Percentiles rank a stretch among this genome's conserved stretches.
phyloP scores from a whole-genome alignment of 2,797 vertebrate species.

The Silurus aristotelis region DNA sequence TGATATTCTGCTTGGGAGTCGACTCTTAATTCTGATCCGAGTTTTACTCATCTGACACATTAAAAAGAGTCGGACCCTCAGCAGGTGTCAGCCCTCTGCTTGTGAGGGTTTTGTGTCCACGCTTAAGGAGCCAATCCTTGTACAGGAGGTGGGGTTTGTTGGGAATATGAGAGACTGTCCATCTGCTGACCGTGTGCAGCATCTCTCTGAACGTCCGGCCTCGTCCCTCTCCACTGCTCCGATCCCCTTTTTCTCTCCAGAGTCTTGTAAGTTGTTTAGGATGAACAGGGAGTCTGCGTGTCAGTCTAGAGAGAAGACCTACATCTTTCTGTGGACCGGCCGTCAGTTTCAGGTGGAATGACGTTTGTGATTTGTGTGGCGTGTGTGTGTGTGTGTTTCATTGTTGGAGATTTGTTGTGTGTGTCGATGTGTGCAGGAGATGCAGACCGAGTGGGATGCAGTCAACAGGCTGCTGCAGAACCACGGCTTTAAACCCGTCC shows the following conservation, averaged over 20 bases:
- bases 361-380: not conserved
- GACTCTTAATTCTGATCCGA: not conserved
- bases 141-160: conserved; percentile 14
- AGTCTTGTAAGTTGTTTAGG: not conserved
- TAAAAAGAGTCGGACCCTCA: not conserved
- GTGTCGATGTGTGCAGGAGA: conserved; percentile 65
- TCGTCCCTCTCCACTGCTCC: not conserved
- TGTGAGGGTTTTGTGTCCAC: not conserved
- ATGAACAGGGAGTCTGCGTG: conserved; percentile 52
- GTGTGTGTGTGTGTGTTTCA: not conserved
- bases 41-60: not conserved
- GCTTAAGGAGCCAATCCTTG: not conserved
- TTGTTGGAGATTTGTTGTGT: not conserved
- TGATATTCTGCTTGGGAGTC: not conserved
- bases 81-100: not conserved
- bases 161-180: not conserved
- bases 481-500: conserved; percentile 80
- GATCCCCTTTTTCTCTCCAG: too few relatives aligned
- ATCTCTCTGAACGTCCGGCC: not conserved
- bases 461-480: conserved; percentile 77
- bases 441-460: conserved; percentile 82
- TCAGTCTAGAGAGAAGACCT: conserved; percentile 60
- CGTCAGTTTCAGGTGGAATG: conserved; percentile 70
- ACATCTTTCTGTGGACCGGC: conserved; percentile 72
- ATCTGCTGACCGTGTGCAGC: not conserved